A percentile compares a stretch with the other conserved stretches of the same genome.
phyloP scores from a whole-genome alignment of 1,140 invertebrate genomes.

The Condylostylus longicornis region DNA sequence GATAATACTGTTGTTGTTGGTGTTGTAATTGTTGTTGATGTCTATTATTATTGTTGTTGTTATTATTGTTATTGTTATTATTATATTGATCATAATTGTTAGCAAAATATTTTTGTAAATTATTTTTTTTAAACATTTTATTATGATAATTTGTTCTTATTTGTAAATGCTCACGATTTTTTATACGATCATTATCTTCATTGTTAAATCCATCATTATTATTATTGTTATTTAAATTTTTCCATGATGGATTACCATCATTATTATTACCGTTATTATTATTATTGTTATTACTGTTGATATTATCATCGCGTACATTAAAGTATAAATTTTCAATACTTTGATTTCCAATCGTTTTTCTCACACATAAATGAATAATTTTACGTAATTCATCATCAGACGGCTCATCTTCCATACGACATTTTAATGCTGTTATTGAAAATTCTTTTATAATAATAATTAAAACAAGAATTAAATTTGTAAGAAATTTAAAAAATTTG shows the following conservation, averaged over 20 bases:
- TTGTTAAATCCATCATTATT: conserved; percentile 2
- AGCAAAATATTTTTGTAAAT: no score
- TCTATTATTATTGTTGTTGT: conserved; percentile 6
- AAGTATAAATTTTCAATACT: not conserved
- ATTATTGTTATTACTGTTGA: conserved; percentile 4
- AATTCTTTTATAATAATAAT: no score
- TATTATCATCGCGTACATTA: conserved; percentile 1
- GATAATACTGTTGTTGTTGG: conserved; percentile 1
- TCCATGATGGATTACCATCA: not conserved
- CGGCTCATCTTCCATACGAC: conserved; percentile 33
- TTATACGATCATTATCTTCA: conserved; percentile 1
- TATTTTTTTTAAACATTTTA: no score
- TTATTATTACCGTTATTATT: conserved; percentile 4
- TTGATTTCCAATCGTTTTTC: conserved; percentile 8
- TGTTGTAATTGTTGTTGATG: conserved; percentile 1
- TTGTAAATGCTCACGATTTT: no score
- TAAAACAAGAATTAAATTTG: no score
- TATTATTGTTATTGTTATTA: conserved; percentile 4
- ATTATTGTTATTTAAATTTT: conserved; percentile 4
- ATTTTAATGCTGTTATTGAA: conserved; percentile 28
- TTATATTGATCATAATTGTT: conserved; percentile 1
- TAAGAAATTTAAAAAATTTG: no score
- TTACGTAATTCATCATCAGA: conserved; percentile 32
- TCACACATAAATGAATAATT: conserved; percentile 23
- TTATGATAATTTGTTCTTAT: no score